Evolutionary conservation across 2,113 vertebrate species (phyloP), one percentile per base, ranked within the genome.

Genomic region (Archilochus colubris): DNA sequence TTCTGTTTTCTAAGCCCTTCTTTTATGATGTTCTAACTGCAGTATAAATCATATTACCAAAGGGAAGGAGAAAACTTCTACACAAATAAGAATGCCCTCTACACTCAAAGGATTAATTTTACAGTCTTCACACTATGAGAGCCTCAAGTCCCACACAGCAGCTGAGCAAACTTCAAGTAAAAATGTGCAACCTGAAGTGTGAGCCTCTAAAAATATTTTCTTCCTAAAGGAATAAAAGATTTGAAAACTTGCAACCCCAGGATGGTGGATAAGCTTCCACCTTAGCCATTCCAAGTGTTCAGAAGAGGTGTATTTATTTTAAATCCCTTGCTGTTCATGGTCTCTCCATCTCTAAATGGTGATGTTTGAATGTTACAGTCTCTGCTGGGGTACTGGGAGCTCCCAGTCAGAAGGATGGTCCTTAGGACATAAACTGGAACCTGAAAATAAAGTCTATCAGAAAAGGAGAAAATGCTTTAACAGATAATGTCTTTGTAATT

Each of bases 141-240:
- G 13, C 67, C 23, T 67, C 14, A 74, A 73, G 67, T 82, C 72
- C 93, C 89, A 68, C 21, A 14, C 6, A 66, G 59, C 46, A 21
- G 23, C 72, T 55, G 67, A 80, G 46, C 50, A 95, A 85, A 88
- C 31, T 21, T 85, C 40, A 79, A 88, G 43, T 33, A 54, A 85
- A 92, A 94, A 89, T 4, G 90, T 93, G 93, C 51, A 80, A 70
- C 31, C 55, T 83, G 22, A 95, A 80, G 93, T 95, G 96, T 61
- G 93, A 96, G 1, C 46, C 59, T 85, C 88, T 88, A 93, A 91
- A 92, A 91, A 82, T 36, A 48, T 74, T 96, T 85, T 83, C 82
- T 88, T 94, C 95, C 96, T 95, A 80, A 90, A 94, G 95, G 93
- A 96, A 95, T 93, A 88, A 67, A 81, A 82, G 59, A 74, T 74